phyloP scores from a whole-genome alignment of 2,113 vertebrate genomes.

The Todiramphus chloris region DNA sequence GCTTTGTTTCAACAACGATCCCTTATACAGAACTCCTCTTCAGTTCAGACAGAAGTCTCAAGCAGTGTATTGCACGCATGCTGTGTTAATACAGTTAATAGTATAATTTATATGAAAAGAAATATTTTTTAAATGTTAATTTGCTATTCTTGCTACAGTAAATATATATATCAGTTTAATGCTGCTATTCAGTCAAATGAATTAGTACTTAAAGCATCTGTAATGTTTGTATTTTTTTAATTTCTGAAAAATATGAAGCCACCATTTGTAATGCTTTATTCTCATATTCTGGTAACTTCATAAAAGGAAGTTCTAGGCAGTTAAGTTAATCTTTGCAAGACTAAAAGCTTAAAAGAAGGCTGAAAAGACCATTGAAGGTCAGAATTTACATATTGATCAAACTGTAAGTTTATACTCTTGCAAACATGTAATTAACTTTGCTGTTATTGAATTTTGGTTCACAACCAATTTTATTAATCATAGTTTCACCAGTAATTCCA shows the following conservation, averaged over 20 bases:
- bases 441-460: slow-evolving; percentile 81
- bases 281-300: slow-evolving; percentile 52
- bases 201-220: not conserved
- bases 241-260: not conserved
- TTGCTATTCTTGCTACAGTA: not conserved
- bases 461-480: slow-evolving; percentile 79
- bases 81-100: not conserved
- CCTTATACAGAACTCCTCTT: not conserved
- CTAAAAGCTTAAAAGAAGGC: slow-evolving; percentile 78
- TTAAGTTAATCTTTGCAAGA: slow-evolving; percentile 78
- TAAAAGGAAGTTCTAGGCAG: slow-evolving; percentile 72
- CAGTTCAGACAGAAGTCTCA: not conserved
- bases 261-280: not conserved
- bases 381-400: slow-evolving; percentile 86
- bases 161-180: not conserved
- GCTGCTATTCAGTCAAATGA: not conserved
- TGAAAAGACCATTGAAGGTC: slow-evolving; percentile 84
- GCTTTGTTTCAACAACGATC: not conserved
- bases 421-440: slow-evolving; percentile 84
- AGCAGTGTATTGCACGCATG: not conserved
- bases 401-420: slow-evolving; percentile 79
- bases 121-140: not conserved
- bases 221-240: not conserved
- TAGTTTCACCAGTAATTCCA: slow-evolving; percentile 72
- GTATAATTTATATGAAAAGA: not conserved